Evolutionary conservation across 1,140 invertebrate species (phyloP), one percentile per base, ranked within the genome.

Genomic region (Micrasema longulum): DNA sequence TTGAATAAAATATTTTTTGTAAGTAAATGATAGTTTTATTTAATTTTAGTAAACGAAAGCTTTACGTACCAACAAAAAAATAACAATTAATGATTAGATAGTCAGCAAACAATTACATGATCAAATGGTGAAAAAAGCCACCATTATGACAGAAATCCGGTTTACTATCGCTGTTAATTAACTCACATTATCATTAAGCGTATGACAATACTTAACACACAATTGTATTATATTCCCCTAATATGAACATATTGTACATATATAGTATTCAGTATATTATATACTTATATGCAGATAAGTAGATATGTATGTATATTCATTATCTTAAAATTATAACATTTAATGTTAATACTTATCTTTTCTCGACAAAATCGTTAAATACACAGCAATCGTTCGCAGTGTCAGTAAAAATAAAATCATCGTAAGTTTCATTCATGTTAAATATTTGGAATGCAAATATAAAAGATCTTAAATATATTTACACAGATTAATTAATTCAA

Each of bases 141-240:
- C 26, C 26, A 31, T 31, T 31, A 31, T 31, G 26, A 4, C 7
- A 4, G 26, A 53, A 53, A 11, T 53, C 50, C 50, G 50, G 50
- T 41, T 41, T 60, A 38, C 22, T 60, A 60, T 60, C 35, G 12
- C n/a, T n/a, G 38, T 60, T 60, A 38, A 60, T 60, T 20, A 60
- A 38, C 1, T 38, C 36, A 22, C 14, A 55, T 60, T 60, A 60
- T 60, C 55, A 35, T 16, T 53, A 41, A 60, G 1, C 23, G 23
- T 41, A 41, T 43, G 36, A 60, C 16, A 60, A 60, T 60, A 38
- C n/a, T 16, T 45, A 48, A 55, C 10, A 31, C 5, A 60, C 55
- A 2, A 20, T 9, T 12, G 55, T 41, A 16, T 41, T 43, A 38
- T 11, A 16, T 57, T 57, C 12, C 26, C 53, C 31, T 6, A 52